Evolutionary conservation across 2,113 vertebrate genomes (phyloP), one percentile per base, ranked within the genome.

Genomic region (Rhinoptilus africanus): DNA sequence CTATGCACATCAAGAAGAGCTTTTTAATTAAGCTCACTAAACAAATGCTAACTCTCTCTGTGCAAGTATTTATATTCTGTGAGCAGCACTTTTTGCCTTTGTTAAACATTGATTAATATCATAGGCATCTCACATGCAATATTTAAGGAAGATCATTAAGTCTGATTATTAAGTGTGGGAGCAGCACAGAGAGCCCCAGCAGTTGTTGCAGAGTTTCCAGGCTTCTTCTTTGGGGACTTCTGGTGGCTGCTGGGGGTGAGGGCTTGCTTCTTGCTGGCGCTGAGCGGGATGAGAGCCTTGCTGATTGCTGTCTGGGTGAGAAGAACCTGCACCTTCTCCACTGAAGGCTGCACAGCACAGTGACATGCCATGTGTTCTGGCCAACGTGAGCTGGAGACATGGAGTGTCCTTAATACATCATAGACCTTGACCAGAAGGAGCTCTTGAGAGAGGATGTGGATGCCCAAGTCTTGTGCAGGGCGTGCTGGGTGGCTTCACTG

Each of bases 1-100:
- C 32, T 35, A 47, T n/a, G 85, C 57, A 59, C 74, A 63, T 85
- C 79, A 75, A 93, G 57, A 56, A 81, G 83, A 92, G 85, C 51
- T 84, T 96, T 96, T 96, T 91, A 96, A 95, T 93, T 97, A 97
- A 96, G 73, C 59, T 91, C 45, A 53, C 81, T 93, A 95, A 96
- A 95, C 77, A 96, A 97, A 91, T 78, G 87, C 43, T 94, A 56
- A 87, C 92, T 91, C 88, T 95, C 92, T 87, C 83, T 79, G 53
- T 68, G 72, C 32, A 56, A 91, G 92, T 93, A 85, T 97, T 97
- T 95, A 19, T 93, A 77, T 92, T 87, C 86, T 78, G 71, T 2
- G 2, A 96, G 62, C 80, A 89, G 89, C 68, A 75, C 64, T 85
- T 78, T 84, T 67, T 80, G 69, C 83, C 92, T 81, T 82, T 96